Evolutionary conservation across 2,797 vertebrate genomes (phyloP), one percentile per base, ranked within the genome.

Genomic region (Sebastes baramenuke): DNA sequence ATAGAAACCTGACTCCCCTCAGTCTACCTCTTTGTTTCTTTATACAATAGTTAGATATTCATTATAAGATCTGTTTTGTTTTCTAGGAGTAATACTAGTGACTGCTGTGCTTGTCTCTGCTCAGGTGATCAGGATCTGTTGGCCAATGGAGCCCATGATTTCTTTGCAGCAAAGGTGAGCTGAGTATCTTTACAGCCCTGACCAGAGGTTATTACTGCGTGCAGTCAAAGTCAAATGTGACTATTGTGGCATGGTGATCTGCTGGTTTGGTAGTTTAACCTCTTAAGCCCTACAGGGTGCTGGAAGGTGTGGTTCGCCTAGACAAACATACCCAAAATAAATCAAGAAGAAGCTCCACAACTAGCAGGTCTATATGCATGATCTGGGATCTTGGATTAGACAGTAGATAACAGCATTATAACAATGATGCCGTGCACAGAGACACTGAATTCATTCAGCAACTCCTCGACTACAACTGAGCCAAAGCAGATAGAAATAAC

Each of bases 131-230:
- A 96, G 20, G 92, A 95, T 20, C 76, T 96, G 76, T 64, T 92
- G 74, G 84, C 97, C 72, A 98, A 98, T 0, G 97, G 97, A 74
- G 88, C 94, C 30, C 84, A 94, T 38, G 96, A 97, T 9, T 89
- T 93, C 8, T 83, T 83, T 64, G 38, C 80, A 32, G 46, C 79
- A 79, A 94, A 95, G 94, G 95, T 95, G 72, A 88, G 77, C 18
- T 55, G 46, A 49, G 3, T 49, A 8, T 20, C 46, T 52, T 20
- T 52, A 52, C 18, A 52, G 20, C 20, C 2, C 20, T 36, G 20
- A 62, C 10, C 60, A 62, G 16, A 60, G 30, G 9, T 10, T 32
- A 30, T 61, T n/a, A 61, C 30, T 32, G 55, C 55, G 10, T 58
- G 55, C 24, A 27, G 55, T 27, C 55, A 56, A 25, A 24, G 30